Evolutionary conservation across 2,888 invertebrate species (phyloP).

Genomic region (Alloplasta piceator): DNA sequence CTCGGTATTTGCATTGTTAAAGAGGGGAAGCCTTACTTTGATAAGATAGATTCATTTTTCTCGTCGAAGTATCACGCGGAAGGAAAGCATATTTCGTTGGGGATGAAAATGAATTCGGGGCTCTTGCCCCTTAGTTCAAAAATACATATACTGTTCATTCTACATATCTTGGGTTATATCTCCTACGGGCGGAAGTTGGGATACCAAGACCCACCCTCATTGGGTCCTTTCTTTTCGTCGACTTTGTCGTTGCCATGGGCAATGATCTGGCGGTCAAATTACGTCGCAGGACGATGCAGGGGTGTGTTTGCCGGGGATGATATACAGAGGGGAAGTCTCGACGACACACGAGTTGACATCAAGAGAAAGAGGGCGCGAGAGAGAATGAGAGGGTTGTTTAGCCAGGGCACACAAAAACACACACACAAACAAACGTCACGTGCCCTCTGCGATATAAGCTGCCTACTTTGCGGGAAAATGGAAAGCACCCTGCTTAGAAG

Average conservation of each 20-base stretch:
- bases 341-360: neutral
- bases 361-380: neutral
- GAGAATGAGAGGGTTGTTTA: slow-evolving; percentile 41
- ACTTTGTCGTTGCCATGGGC: slow-evolving; percentile 23
- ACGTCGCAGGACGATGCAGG: neutral
- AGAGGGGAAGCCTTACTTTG: neutral
- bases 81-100: neutral
- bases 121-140: neutral
- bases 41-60: neutral
- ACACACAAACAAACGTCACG: slow-evolving; percentile 23
- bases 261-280: slow-evolving; percentile 52
- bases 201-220: slow-evolving; percentile 15
- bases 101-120: neutral
- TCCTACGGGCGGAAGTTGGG: neutral
- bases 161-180: slow-evolving; percentile 11
- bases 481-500: slow-evolving; percentile 2
- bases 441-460: neutral
- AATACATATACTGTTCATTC: neutral
- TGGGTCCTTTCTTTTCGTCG: slow-evolving; percentile 6
- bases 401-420: slow-evolving; percentile 2
- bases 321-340: slow-evolving; percentile 5
- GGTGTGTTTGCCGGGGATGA: neutral
- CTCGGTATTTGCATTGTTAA: too few relatives aligned
- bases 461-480: slow-evolving; percentile 3
- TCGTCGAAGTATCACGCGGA: neutral